phyloP scores from a whole-genome alignment of 2,888 invertebrate species.

The Pachliopta kotzebuea region DNA sequence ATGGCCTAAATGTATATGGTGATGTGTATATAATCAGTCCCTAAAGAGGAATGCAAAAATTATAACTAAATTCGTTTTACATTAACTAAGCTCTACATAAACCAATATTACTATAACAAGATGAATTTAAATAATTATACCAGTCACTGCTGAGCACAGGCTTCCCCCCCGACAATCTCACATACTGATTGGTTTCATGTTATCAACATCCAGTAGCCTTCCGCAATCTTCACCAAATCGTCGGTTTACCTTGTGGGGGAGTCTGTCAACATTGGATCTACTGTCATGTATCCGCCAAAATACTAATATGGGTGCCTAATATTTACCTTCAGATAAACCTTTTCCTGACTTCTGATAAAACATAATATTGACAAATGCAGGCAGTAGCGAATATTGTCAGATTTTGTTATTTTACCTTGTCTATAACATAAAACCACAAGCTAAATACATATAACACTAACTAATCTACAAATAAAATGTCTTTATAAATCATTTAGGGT shows the following conservation, averaged over 20 bases:
- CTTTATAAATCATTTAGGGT: conserved; percentile 40
- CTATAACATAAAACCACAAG: background rate
- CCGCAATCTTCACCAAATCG: too few relatives aligned
- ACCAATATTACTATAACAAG: background rate
- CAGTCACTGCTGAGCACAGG: too few relatives aligned
- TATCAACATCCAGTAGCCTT: too few relatives aligned
- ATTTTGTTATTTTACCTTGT: background rate
- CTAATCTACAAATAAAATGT: conserved; percentile 37
- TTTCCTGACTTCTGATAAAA: background rate
- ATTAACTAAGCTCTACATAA: background rate
- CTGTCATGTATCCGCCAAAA: too few relatives aligned
- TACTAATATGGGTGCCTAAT: background rate
- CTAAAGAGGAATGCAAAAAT: conserved; percentile 30
- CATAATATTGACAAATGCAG: conserved; percentile 1
- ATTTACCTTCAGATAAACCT: background rate
- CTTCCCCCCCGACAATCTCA: too few relatives aligned
- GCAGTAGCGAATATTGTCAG: conserved; percentile 19
- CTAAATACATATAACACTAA: conserved; percentile 11
- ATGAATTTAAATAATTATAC: background rate
- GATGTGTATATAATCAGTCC: conserved; percentile 22
- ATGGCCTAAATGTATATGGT: conserved; percentile 29
- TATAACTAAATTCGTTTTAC: conserved; percentile 22
- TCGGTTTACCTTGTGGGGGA: too few relatives aligned
- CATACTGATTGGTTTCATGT: too few relatives aligned
- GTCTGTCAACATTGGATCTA: too few relatives aligned